A percentile compares a stretch with the other conserved stretches of the same genome.
Conservation (phyloP, 2,113 vertebrate genomes). For the Nesogale talazaci region DNA sequence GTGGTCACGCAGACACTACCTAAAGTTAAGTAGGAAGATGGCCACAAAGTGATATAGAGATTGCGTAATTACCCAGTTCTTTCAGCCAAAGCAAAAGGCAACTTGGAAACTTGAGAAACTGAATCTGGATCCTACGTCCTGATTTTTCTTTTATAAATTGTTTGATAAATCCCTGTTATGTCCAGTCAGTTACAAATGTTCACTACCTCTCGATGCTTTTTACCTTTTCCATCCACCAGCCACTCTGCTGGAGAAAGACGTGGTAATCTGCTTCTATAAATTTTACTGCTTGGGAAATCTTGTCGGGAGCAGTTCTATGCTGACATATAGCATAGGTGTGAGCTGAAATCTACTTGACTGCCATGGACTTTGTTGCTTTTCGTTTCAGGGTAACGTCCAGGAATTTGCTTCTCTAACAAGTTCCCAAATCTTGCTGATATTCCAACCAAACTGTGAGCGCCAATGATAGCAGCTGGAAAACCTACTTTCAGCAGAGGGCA, state of each 20-base stretch:
- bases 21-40: conserved; percentile 49
- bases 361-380: background rate
- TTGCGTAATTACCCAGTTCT: background rate
- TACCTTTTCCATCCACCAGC: background rate
- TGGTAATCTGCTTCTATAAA: background rate
- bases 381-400: fast-evolving
- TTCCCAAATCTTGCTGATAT: background rate
- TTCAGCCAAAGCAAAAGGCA: background rate
- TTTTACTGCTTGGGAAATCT: background rate
- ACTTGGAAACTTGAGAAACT: conserved; percentile 33
- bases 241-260: background rate
- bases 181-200: background rate
- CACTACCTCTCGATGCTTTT: background rate
- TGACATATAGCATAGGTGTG: background rate
- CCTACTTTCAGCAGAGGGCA: background rate
- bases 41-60: conserved; percentile 19
- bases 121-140: background rate
- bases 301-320: background rate
- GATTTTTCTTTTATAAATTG: background rate
- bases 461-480: background rate
- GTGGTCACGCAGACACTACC: background rate
- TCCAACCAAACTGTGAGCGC: background rate
- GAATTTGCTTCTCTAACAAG: background rate
- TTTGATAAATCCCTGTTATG: background rate
- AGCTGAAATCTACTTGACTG: background rate